phyloP scores from a whole-genome alignment of 2,797 vertebrate species.

The Sebastiscus albofasciatus region DNA sequence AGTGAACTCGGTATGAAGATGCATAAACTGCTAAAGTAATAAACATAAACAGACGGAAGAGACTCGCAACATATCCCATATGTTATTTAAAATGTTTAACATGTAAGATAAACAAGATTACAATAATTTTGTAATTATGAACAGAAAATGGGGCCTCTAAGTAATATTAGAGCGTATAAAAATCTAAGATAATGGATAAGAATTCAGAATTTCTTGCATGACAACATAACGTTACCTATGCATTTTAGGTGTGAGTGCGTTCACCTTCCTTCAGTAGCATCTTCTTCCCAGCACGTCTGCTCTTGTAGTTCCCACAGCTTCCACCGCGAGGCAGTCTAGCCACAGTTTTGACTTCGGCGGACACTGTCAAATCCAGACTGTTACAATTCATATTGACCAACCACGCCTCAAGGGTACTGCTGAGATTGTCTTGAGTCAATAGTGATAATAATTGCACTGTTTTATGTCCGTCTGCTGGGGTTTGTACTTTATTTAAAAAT shows the following conservation, averaged over 20 bases:
- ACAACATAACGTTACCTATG: not conserved
- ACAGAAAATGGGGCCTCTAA: not conserved
- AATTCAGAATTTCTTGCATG: not conserved
- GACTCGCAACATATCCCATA: not conserved
- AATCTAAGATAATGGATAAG: not conserved
- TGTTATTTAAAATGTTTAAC: too few relatives aligned
- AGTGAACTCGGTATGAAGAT: not conserved
- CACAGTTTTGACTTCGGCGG: slow-evolving; percentile 27
- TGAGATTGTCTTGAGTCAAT: slow-evolving; percentile 58
- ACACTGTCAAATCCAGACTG: not conserved
- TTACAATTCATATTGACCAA: slow-evolving; percentile 53
- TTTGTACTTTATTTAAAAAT: slow-evolving; percentile 58
- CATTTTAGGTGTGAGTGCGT: not conserved
- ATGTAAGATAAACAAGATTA: too few relatives aligned
- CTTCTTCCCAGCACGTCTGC: not conserved
- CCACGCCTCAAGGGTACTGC: slow-evolving; percentile 47
- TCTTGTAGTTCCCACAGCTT: slow-evolving; percentile 43
- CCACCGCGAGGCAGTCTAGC: slow-evolving; percentile 70
- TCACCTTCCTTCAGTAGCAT: too few relatives aligned
- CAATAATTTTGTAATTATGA: not conserved
- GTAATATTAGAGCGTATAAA: not conserved
- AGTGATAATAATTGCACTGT: slow-evolving; percentile 54
- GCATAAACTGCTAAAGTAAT: not conserved
- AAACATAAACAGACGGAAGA: not conserved
- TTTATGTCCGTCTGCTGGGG: slow-evolving; percentile 50